Evolutionary conservation across 2,113 vertebrate genomes (phyloP), one percentile per base, ranked within the genome.

Genomic region (Limnothrissa miodon): DNA sequence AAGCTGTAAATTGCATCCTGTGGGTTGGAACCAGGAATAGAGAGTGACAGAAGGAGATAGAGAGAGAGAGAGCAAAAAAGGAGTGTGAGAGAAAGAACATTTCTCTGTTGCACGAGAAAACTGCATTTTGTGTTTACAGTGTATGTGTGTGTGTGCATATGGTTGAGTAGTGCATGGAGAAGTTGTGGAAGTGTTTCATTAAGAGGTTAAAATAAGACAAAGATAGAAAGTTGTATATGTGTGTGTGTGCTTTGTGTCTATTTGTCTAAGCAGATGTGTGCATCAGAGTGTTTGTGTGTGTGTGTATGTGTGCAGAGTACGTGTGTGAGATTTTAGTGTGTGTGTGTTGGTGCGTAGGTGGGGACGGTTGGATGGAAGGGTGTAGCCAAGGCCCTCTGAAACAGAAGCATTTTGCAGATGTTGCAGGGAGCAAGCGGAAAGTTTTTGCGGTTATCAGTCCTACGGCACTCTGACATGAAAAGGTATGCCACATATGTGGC

Each of bases 321-420:
- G 85, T 87, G 91, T 74, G 74, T 87, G 25, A 80, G 85, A 86
- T 42, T n/a, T 6, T 53, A 80, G 86, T 90, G 74, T 39, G 81
- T 44, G 78, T 42, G 81, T 81, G 62, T 51, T 78, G 15, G 78
- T 81, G 83, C 80, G 91, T 92, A 90, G 90, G 91, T 80, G 90
- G 17, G 13, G 25, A 74, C 83, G 81, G 80, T 84, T 82, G 86
- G 89, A 83, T 62, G 21, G n/a, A 46, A 21, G 87, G 90, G 94
- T 93, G 94, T 94, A 92, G 92, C 89, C 90, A 92, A 86, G 82
- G 91, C 92, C 93, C 91, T 91, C 80, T 83, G 90, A 90, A 92
- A 93, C 93, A 95, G 93, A 94, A 86, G 92, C 90, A 87, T 93
- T 95, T 94, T 95, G 95, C 96, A 96, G 95, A 96, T 97, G 96